Evolutionary conservation across 2,888 invertebrate genomes (phyloP), one percentile per base, ranked within the genome.

Genomic region (Callinectes sapidus): DNA sequence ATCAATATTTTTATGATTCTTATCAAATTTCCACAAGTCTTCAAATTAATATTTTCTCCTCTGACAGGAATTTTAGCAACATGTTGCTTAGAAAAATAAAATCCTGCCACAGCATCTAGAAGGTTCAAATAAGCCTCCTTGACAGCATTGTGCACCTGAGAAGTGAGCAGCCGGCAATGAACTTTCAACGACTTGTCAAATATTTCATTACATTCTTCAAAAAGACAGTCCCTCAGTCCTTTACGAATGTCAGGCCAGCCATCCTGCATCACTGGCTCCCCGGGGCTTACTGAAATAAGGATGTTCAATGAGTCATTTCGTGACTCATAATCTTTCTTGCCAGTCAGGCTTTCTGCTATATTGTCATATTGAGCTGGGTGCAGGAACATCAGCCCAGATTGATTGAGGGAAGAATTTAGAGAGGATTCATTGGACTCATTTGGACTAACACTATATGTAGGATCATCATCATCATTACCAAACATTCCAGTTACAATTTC

Each of bases 261-360:
- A 8, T 93, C 91, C 48, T 94, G 94, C 86, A 94, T 93, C 35
- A 94, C 94, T 87, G 94, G 94, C 48, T 94, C 94, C 35, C 94
- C 93, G 55, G 94, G 94, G 54, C 94, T 94, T 39, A 94, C 94
- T 86, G 94, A 89, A 8, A 94, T 61, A 10, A 94, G 91, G 35
- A 93, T 92, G 87, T 94, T 93, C 35, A 94, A 71, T 23, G 92
- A 87, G 42, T 94, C 94, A 54, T 14, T 87, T 89, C 90, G 92
- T 35, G 91, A 77, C 35, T 90, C 91, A 23, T 66, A 88, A 16
- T 93, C 92, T 86, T 90, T 92, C 71, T 91, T 94, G 48, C 39
- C 81, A 18, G n/a, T 35, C 23, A 94, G 71, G n/a, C 86, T 91
- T 42, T 91, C 87, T 23, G 94, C 94, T 77, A 94, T 93, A 61